These are phyloP conservation scores for Emys orbicularis DNA, from an alignment of 2,797 vertebrate genomes.

Conservation along the genomic window DNA sequence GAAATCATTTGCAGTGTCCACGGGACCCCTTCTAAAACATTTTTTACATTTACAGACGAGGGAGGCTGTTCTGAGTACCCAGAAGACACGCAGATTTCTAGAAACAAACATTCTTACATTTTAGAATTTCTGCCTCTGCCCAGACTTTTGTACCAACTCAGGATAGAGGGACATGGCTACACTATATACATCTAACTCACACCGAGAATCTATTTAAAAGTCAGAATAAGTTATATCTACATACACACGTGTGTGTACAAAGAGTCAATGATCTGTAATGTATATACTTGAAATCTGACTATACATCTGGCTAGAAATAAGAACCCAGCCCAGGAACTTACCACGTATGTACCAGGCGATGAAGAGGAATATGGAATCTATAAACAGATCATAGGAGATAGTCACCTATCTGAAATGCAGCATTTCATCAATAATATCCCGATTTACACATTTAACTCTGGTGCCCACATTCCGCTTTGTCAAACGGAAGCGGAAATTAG, in stretches of 20 bases:
- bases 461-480: neutral
- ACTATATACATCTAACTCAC: neutral
- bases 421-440: neutral
- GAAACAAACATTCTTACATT: accelerated
- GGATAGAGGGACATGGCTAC: too few relatives aligned
- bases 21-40: neutral
- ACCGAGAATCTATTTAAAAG: neutral
- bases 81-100: neutral
- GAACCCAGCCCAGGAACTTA: conserved; percentile 79
- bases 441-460: neutral
- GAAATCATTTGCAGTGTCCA: neutral
- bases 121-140: neutral
- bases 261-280: neutral
- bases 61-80: neutral
- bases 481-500: neutral
- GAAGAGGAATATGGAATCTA: conserved; percentile 99
- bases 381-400: conserved; percentile 66
- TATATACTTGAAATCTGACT: accelerated
- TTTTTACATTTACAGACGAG: accelerated
- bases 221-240: neutral
- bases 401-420: neutral
- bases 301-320: neutral
- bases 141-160: neutral
- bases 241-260: neutral
- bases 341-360: conserved; percentile 97